Conservation (phyloP, 1,140 invertebrate genomes). For the Atta cephalotes region DNA sequence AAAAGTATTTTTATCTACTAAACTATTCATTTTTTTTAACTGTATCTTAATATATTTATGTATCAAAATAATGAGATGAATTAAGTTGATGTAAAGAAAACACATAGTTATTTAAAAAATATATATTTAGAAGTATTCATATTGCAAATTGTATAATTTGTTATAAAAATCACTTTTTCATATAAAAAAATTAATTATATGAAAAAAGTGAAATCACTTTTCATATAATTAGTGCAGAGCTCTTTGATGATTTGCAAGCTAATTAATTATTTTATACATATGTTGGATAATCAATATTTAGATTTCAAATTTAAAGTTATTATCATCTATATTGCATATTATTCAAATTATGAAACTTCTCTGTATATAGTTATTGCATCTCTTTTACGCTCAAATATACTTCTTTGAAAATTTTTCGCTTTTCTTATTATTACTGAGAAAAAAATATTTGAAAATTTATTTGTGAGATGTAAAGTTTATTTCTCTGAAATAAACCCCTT, state of each 20-base stretch:
- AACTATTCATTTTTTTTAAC: too few relatives aligned
- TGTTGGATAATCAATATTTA: not conserved
- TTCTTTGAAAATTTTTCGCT: constrained; percentile 16
- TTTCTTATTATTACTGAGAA: not conserved
- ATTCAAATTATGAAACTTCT: constrained; percentile 10
- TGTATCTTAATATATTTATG: too few relatives aligned
- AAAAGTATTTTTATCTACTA: too few relatives aligned
- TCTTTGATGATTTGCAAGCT: not conserved
- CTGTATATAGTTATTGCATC: not conserved
- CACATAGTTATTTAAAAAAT: too few relatives aligned
- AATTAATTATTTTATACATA: not conserved
- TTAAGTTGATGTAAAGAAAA: too few relatives aligned
- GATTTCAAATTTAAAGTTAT: not conserved
- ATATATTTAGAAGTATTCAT: too few relatives aligned
- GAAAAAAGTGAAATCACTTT: too few relatives aligned
- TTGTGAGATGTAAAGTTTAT: not conserved
- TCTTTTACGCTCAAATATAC: not conserved
- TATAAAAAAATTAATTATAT: too few relatives aligned
- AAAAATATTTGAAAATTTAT: not conserved
- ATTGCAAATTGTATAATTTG: too few relatives aligned
- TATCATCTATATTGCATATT: not conserved
- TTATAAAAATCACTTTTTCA: too few relatives aligned
- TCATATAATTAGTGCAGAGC: too few relatives aligned
- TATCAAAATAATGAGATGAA: too few relatives aligned
- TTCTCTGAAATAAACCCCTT: not conserved